phyloP scores from a whole-genome alignment of 2,113 vertebrate species.

The Tretioscincus oriximinensis region DNA sequence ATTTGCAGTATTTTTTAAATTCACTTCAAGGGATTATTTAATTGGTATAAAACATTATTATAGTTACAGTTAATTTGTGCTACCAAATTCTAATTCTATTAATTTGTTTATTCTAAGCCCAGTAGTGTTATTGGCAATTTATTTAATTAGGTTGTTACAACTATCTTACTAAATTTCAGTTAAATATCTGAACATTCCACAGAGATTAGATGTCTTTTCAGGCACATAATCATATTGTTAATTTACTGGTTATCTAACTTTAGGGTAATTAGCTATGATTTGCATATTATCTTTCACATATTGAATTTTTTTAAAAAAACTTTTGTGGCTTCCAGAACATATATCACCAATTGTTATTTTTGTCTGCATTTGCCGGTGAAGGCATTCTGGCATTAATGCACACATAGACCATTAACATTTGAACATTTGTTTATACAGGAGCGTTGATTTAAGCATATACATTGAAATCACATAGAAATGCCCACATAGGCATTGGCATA shows the following conservation, averaged over 20 bases:
- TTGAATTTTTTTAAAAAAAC: background rate
- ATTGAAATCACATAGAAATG: too few species aligned
- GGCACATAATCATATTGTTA: background rate
- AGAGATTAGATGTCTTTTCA: conserved; percentile 7
- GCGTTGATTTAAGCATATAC: too few species aligned
- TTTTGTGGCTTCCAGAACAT: background rate
- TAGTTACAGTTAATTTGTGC: conserved; percentile 43
- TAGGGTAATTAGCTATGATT: conserved; percentile 10
- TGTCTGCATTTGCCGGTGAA: too few species aligned
- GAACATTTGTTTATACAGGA: too few species aligned
- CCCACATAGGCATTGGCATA: too few species aligned
- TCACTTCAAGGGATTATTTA: conserved; percentile 49
- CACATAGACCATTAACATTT: too few species aligned
- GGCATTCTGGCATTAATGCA: too few species aligned
- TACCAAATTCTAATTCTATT: conserved; percentile 40
- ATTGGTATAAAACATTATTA: conserved; percentile 39
- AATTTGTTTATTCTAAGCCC: conserved; percentile 36
- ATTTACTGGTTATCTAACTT: conserved; percentile 4
- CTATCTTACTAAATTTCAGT: conserved; percentile 33
- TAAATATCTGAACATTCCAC: conserved; percentile 28
- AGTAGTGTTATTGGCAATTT: conserved; percentile 32
- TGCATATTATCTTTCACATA: conserved; percentile 17
- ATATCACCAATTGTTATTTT: background rate
- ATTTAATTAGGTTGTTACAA: conserved; percentile 49
- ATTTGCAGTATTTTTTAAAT: conserved; percentile 44